Evolutionary conservation across 2,797 vertebrate genomes (phyloP).

Genomic region (Tadarida brasiliensis): DNA sequence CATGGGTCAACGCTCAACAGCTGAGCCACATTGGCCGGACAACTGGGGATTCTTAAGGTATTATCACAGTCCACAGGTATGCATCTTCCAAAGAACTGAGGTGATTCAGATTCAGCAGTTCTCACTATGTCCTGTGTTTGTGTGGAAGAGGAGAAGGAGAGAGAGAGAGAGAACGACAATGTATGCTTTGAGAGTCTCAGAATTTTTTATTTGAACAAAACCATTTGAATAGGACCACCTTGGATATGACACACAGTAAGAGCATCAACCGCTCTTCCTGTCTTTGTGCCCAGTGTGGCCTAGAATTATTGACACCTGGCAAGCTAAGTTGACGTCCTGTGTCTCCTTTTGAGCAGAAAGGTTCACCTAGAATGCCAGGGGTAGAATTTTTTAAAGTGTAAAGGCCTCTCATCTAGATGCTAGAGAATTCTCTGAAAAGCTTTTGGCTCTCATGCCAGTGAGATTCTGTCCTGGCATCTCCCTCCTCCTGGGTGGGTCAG

Average conservation of each 20-base stretch:
- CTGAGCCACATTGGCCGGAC: too few species aligned
- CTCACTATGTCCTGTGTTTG: background rate
- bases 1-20: too few species aligned
- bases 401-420: background rate
- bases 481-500: background rate
- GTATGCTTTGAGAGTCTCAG: background rate
- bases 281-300: background rate
- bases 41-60: background rate
- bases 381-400: background rate
- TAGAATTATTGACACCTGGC: too few species aligned
- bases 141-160: background rate
- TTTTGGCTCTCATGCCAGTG: background rate
- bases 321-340: background rate
- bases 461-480: background rate
- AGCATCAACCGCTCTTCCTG: background rate
- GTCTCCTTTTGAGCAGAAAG: background rate
- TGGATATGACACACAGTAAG: background rate
- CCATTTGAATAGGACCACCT: background rate
- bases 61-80: background rate
- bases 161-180: background rate
- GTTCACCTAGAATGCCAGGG: background rate
- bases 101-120: background rate
- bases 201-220: background rate
- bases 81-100: background rate
- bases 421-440: background rate